A percentile compares a stretch with the other conserved stretches of the same genome.
phyloP scores from a whole-genome alignment of 2,888 invertebrate species.

The Ectropis crepuscularia region DNA sequence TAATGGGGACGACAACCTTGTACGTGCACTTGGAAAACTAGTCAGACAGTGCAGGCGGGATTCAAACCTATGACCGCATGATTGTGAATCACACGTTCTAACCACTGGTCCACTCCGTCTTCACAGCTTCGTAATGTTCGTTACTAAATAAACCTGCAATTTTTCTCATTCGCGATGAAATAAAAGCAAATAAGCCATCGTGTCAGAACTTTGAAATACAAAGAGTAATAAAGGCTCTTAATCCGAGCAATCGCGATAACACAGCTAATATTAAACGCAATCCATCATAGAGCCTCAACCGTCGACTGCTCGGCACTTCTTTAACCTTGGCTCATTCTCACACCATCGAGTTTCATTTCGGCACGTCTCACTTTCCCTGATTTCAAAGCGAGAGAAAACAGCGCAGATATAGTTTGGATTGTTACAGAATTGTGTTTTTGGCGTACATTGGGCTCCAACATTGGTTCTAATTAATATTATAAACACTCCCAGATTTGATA shows the following conservation, averaged over 20 bases:
- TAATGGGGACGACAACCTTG: too few relatives aligned
- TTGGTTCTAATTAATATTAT: conserved; percentile 37
- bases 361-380: not conserved
- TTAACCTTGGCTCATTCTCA: not conserved
- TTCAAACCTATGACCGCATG: too few relatives aligned
- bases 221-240: conserved; percentile 8
- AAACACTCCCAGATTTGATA: conserved; percentile 40
- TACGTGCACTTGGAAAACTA: too few relatives aligned
- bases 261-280: conserved; percentile 18
- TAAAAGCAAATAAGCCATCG: not conserved
- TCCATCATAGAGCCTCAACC: conserved; percentile 7
- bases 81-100: too few relatives aligned
- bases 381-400: not conserved
- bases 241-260: conserved; percentile 3
- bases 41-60: too few relatives aligned
- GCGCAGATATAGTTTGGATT: not conserved
- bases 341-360: not conserved
- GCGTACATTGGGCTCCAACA: conserved; percentile 1
- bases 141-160: too few relatives aligned
- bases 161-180: too few relatives aligned
- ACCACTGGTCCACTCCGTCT: too few relatives aligned
- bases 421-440: not conserved
- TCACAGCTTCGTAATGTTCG: too few relatives aligned
- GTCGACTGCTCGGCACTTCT: conserved; percentile 4
- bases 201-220: not conserved